Percentiles rank a stretch among this genome's conserved stretches.
phyloP scores from a whole-genome alignment of 1,140 invertebrate genomes.

The Phymastichus coffea region DNA sequence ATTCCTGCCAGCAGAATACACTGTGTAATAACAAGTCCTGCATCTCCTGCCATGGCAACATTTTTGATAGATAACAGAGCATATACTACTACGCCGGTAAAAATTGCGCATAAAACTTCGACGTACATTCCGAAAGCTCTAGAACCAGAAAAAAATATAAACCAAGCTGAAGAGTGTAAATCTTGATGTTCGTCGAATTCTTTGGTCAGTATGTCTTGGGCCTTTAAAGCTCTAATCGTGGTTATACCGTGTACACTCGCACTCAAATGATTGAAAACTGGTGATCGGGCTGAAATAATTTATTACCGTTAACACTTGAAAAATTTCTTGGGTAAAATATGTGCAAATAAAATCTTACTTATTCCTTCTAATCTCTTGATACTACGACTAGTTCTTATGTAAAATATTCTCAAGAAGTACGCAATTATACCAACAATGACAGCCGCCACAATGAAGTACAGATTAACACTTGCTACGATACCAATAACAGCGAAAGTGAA shows the following conservation, averaged over 20 bases:
- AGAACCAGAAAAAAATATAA: slow-evolving; percentile 58
- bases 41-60: slow-evolving; percentile 51
- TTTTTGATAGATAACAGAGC: slow-evolving; percentile 64
- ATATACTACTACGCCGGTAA: slow-evolving; percentile 61
- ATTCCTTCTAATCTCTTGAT: slow-evolving; percentile 85
- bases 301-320: no score
- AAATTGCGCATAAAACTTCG: slow-evolving; percentile 66
- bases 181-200: slow-evolving; percentile 51
- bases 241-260: slow-evolving; percentile 67
- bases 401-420: slow-evolving; percentile 72
- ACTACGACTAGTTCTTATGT: slow-evolving; percentile 78
- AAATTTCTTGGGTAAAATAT: no score
- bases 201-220: slow-evolving; percentile 41
- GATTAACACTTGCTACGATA: slow-evolving; percentile 73
- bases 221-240: slow-evolving; percentile 65
- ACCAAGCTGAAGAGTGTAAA: slow-evolving; percentile 26
- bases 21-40: slow-evolving; percentile 79
- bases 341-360: no score
- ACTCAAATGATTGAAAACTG: slow-evolving; percentile 75
- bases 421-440: slow-evolving; percentile 70
- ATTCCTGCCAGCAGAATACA: slow-evolving; percentile 72
- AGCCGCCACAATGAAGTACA: slow-evolving; percentile 73
- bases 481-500: slow-evolving; percentile 72
- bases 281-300: slow-evolving; percentile 64
- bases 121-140: slow-evolving; percentile 73